These are phyloP conservation scores for Eupithecia insigniata DNA, from an alignment of 2,888 invertebrate genomes.

Conservation along the genomic window DNA sequence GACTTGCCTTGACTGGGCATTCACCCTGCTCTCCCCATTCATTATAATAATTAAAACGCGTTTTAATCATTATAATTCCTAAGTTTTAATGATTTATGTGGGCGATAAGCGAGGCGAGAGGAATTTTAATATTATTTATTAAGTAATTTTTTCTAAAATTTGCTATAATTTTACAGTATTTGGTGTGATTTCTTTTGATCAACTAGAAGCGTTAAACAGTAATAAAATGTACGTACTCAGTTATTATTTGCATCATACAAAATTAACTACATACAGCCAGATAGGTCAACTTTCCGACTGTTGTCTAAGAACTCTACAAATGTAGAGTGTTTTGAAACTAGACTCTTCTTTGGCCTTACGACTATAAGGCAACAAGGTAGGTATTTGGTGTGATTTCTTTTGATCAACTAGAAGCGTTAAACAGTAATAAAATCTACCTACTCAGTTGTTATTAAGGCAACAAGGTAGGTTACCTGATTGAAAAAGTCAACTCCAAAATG, in stretches of 20 bases:
- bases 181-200: not conserved
- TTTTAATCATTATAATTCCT: not conserved
- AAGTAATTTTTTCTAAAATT: not conserved
- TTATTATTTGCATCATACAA: not conserved
- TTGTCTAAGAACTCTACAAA: not conserved
- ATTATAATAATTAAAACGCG: conserved; percentile 8
- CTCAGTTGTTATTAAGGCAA: too few species aligned
- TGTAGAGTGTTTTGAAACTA: not conserved
- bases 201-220: not conserved
- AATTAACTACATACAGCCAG: not conserved
- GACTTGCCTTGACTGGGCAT: conserved; percentile 31
- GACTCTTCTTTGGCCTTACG: not conserved
- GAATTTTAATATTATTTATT: not conserved
- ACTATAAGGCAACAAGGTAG: too few species aligned
- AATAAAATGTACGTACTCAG: not conserved
- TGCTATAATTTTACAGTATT: not conserved
- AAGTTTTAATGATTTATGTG: not conserved
- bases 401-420: not conserved
- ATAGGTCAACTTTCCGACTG: not conserved
- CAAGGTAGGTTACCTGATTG: not conserved
- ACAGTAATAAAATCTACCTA: too few species aligned
- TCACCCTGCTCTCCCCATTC: conserved; percentile 25
- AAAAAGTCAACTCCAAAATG: not conserved
- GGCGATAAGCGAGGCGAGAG: not conserved
- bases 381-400: not conserved